Conservation (phyloP, 2,888 invertebrate species). For the Neoascia interrupta region DNA sequence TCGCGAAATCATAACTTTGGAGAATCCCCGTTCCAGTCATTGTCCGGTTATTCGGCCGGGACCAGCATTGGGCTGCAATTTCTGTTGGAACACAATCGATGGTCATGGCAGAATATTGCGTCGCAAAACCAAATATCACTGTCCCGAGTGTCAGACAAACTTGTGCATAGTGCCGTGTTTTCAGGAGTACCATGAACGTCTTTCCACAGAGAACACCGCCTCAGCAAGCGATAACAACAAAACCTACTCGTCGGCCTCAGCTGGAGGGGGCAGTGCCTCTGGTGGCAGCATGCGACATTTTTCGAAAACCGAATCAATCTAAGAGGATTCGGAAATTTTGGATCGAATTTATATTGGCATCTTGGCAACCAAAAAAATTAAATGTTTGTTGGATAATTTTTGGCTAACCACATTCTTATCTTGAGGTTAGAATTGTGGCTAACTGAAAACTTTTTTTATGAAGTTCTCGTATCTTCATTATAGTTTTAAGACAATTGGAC, state of each 20-base stretch:
- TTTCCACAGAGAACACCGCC: slow-evolving; percentile 77
- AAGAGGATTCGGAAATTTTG: slow-evolving; percentile 70
- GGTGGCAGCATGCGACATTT: slow-evolving; percentile 73
- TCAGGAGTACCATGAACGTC: slow-evolving; percentile 89
- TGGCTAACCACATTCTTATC: not conserved
- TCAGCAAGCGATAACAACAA: slow-evolving; percentile 60
- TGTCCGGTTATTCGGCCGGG: slow-evolving; percentile 91
- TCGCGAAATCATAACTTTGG: slow-evolving; percentile 79
- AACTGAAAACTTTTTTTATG: slow-evolving; percentile 24
- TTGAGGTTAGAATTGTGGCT: not conserved
- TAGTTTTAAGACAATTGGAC: slow-evolving; percentile 1
- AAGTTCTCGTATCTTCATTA: not conserved
- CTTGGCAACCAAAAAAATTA: slow-evolving; percentile 17
- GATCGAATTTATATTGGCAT: slow-evolving; percentile 43
- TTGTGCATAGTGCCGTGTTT: slow-evolving; percentile 94
- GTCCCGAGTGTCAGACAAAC: slow-evolving; percentile 93
- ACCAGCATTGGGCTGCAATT: slow-evolving; percentile 92
- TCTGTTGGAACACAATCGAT: slow-evolving; percentile 94
- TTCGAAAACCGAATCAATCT: slow-evolving; percentile 79
- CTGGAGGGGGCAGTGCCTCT: slow-evolving; percentile 20
- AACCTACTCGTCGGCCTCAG: slow-evolving; percentile 57
- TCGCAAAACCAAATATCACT: slow-evolving; percentile 93
- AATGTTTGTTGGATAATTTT: slow-evolving; percentile 15
- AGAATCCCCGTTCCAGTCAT: slow-evolving; percentile 85
- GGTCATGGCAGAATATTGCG: slow-evolving; percentile 89